phyloP scores from a whole-genome alignment of 2,113 vertebrate genomes.

The Nesogale talazaci region DNA sequence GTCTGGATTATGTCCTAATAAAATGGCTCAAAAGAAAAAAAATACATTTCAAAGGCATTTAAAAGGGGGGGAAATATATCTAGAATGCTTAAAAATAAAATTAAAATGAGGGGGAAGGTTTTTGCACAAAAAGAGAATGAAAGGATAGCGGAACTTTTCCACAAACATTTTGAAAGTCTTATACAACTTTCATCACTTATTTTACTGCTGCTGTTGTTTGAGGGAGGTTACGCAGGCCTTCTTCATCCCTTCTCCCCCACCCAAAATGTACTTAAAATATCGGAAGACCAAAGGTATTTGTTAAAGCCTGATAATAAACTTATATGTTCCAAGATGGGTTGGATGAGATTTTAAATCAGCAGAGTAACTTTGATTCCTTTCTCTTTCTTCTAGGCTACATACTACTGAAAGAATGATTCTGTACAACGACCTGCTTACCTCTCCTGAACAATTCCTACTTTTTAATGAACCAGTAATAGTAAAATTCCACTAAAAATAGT shows the following conservation, averaged over 20 bases:
- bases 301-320: background rate
- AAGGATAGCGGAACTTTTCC: no score
- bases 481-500: conserved; percentile 16
- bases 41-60: no score
- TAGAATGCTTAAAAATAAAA: no score
- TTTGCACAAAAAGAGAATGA: no score
- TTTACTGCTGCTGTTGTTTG: background rate
- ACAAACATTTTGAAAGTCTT: no score
- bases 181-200: accelerated
- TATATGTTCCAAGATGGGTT: background rate
- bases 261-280: background rate
- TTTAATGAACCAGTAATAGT: background rate
- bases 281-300: background rate
- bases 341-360: background rate
- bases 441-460: background rate
- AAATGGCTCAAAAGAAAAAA: no score
- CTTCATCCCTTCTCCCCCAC: no score
- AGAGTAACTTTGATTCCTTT: conserved; percentile 37
- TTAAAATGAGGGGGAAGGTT: no score
- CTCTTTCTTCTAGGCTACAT: conserved; percentile 44
- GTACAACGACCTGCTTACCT: background rate
- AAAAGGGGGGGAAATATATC: no score
- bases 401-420: conserved; percentile 57
- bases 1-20: no score
- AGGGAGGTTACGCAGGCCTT: background rate